These are phyloP conservation scores for Acrobasis suavella DNA, from an alignment of 2,888 invertebrate genomes.

Conservation along the genomic window DNA sequence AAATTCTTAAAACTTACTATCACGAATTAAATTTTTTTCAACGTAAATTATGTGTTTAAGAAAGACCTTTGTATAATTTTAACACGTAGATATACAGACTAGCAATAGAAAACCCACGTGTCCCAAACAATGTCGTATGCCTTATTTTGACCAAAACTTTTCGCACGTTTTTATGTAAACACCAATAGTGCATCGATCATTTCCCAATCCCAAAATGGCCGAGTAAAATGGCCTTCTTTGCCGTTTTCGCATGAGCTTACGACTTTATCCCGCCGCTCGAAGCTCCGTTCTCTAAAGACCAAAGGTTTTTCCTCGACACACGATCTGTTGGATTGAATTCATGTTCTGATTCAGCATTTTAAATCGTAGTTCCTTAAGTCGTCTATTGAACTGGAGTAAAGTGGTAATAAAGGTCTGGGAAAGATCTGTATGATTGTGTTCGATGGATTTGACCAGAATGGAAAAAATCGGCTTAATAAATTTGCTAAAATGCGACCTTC, in stretches of 20 bases:
- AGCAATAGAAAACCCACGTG: no score
- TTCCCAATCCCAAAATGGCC: neutral
- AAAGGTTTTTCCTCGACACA: conserved; percentile 11
- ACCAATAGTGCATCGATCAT: no score
- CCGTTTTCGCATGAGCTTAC: conserved; percentile 12
- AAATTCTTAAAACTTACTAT: no score
- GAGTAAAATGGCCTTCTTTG: neutral
- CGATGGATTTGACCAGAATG: neutral
- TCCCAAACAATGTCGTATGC: no score
- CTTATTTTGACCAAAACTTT: no score
- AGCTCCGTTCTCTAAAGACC: conserved; percentile 9
- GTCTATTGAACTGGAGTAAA: neutral
- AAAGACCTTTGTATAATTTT: no score
- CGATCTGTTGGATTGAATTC: conserved; percentile 8
- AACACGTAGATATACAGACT: no score
- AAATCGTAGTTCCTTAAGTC: neutral
- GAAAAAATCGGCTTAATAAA: neutral
- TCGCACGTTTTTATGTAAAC: no score
- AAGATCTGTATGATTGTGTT: neutral
- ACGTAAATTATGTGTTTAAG: no score
- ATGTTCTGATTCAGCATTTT: conserved; percentile 15
- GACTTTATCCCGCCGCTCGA: conserved; percentile 22
- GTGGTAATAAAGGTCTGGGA: neutral
- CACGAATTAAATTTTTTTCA: no score
- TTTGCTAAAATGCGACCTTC: neutral